Percentiles rank a stretch among this genome's conserved stretches.
Conservation (phyloP, 2,888 invertebrate species). For the Platycheirus albimanus region DNA sequence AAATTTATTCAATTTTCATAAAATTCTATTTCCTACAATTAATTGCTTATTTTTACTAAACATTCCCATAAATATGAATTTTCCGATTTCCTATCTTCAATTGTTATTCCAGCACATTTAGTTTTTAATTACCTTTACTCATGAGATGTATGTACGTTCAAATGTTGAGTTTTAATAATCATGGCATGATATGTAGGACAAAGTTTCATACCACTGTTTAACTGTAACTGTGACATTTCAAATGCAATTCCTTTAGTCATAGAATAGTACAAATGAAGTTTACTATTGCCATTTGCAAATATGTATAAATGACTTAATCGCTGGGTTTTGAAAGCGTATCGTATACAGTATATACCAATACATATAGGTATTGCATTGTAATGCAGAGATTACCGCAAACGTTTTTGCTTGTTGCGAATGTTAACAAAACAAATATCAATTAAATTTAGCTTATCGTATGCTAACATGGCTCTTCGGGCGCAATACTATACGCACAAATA, state of each 20-base stretch:
- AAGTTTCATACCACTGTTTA: background rate
- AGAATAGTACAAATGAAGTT: constrained; percentile 26
- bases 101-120: background rate
- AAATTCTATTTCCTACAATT: too few relatives aligned
- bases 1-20: too few relatives aligned
- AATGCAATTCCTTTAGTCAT: constrained; percentile 14
- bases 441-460: constrained; percentile 58
- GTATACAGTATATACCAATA: too few relatives aligned
- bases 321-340: constrained; percentile 22
- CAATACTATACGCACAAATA: constrained; percentile 19
- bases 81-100: too few relatives aligned
- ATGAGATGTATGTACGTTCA: constrained; percentile 9
- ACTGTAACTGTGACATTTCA: too few relatives aligned
- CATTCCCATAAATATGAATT: too few relatives aligned
- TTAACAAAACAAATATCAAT: constrained; percentile 56
- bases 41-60: too few relatives aligned
- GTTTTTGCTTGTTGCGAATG: constrained; percentile 24
- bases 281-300: constrained; percentile 30
- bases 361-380: constrained; percentile 13
- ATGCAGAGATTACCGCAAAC: constrained; percentile 24
- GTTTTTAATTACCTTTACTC: constrained; percentile 16
- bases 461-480: constrained; percentile 21
- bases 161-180: background rate
- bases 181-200: constrained; percentile 5
- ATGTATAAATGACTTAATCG: constrained; percentile 38